These are phyloP conservation scores for Hartigia nigra DNA, from an alignment of 2,888 invertebrate genomes.

Conservation along the genomic window DNA sequence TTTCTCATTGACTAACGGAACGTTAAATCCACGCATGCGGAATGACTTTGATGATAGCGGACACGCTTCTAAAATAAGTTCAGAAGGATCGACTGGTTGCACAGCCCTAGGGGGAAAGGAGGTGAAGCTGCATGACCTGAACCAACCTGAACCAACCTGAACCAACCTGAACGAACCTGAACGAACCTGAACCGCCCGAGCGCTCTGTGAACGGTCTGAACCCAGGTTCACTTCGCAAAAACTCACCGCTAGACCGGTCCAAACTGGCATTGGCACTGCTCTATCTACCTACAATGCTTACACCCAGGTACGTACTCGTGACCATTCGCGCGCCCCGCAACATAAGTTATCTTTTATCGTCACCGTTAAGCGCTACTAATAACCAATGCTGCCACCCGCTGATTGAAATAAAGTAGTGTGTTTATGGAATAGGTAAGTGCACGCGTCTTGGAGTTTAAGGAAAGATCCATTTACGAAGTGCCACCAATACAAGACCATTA, in stretches of 20 bases:
- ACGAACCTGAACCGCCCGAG: neutral
- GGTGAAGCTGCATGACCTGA: neutral
- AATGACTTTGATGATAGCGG: neutral
- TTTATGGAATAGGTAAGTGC: neutral
- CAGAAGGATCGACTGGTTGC: neutral
- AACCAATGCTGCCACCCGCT: neutral
- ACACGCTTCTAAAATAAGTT: neutral
- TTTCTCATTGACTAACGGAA: neutral
- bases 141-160: neutral
- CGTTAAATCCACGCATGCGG: neutral
- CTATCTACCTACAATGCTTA: constrained; percentile 25
- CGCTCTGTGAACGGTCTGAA: constrained; percentile 10
- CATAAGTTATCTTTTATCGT: neutral
- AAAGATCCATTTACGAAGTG: neutral
- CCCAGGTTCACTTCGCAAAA: constrained; percentile 31
- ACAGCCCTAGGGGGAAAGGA: neutral
- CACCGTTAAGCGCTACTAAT: neutral
- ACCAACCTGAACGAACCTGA: too few species aligned
- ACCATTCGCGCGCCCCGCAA: neutral
- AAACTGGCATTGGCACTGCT: constrained; percentile 25
- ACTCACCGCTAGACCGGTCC: constrained; percentile 43
- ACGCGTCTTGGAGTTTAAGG: neutral
- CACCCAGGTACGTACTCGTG: constrained; percentile 19
- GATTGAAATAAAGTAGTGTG: neutral
- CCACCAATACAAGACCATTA: neutral